A percentile compares a stretch with the other conserved stretches of the same genome.
These are phyloP conservation scores for Agonopterix subpropinquella DNA, from an alignment of 2,888 invertebrate genomes.

Conservation along the genomic window DNA sequence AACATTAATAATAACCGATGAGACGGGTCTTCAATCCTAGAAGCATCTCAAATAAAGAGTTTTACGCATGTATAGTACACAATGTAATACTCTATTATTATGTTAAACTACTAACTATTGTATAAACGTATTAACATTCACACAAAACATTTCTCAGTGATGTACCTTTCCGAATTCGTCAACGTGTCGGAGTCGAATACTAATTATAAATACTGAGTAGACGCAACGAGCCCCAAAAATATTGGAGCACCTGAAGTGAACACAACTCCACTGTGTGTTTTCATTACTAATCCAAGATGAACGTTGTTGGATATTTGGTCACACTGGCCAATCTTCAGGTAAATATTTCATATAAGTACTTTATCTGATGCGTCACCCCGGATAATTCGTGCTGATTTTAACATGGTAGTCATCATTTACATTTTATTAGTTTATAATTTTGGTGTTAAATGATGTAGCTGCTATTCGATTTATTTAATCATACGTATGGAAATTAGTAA, in stretches of 20 bases:
- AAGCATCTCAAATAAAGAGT: too few species aligned
- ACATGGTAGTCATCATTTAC: conserved; percentile 14
- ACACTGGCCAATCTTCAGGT: conserved; percentile 36
- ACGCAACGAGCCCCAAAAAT: conserved; percentile 14
- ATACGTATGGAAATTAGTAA: too few species aligned
- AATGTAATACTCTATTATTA: conserved; percentile 21
- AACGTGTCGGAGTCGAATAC: conserved; percentile 29
- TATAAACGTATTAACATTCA: conserved; percentile 33
- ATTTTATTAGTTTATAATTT: too few species aligned
- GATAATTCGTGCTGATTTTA: conserved; percentile 22
- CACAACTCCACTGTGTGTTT: conserved; percentile 6
- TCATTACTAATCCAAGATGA: conserved; percentile 17
- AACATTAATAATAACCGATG: background rate
- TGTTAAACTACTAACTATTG: conserved; percentile 29
- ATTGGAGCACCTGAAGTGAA: conserved; percentile 15
- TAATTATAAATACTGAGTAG: conserved; percentile 38
- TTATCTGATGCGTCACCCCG: conserved; percentile 13
- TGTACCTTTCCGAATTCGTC: conserved; percentile 29
- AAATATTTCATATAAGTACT: background rate
- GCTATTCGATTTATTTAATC: too few species aligned
- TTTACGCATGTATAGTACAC: background rate
- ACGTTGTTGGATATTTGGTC: conserved; percentile 30
- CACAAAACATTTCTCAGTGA: conserved; percentile 28
- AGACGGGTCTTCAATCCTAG: too few species aligned
- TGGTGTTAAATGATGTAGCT: too few species aligned